Evolutionary conservation across 2,113 vertebrate species (phyloP).

Genomic region (Cyphotilapia sp.): DNA sequence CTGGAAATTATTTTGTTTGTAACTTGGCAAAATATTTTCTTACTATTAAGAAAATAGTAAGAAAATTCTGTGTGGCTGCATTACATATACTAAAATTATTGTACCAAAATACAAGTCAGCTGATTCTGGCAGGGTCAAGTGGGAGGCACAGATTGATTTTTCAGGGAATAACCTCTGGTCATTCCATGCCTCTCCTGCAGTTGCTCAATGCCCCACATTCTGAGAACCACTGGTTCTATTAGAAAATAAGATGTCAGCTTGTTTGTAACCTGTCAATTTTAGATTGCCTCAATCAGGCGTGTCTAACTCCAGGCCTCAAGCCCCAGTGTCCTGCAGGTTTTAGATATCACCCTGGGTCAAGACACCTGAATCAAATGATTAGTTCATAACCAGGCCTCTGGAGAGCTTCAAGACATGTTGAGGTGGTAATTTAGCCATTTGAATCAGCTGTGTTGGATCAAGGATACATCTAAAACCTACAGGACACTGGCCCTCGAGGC

Average conservation of each 20-base stretch:
- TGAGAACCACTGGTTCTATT: neutral
- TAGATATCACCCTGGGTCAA: neutral
- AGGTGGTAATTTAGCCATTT: neutral
- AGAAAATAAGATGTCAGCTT: neutral
- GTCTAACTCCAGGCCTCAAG: neutral
- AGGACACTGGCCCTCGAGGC: neutral
- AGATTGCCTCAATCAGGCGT: neutral
- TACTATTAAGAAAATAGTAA: neutral
- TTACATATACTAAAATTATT: neutral
- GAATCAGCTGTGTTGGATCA: neutral
- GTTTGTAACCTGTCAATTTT: neutral
- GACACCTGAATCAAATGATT: neutral
- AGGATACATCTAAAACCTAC: neutral
- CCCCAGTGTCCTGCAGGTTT: fast-evolving
- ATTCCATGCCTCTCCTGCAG: neutral
- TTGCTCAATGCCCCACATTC: neutral
- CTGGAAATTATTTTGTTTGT: fast-evolving
- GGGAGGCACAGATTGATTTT: neutral
- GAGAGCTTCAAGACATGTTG: neutral
- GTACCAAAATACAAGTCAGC: neutral
- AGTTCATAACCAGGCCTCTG: neutral
- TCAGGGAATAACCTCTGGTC: neutral
- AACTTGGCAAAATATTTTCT: neutral
- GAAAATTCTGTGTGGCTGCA: neutral
- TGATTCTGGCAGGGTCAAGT: neutral